Evolutionary conservation across 2,113 vertebrate genomes (phyloP).

Genomic region (Clarias batrachus): DNA sequence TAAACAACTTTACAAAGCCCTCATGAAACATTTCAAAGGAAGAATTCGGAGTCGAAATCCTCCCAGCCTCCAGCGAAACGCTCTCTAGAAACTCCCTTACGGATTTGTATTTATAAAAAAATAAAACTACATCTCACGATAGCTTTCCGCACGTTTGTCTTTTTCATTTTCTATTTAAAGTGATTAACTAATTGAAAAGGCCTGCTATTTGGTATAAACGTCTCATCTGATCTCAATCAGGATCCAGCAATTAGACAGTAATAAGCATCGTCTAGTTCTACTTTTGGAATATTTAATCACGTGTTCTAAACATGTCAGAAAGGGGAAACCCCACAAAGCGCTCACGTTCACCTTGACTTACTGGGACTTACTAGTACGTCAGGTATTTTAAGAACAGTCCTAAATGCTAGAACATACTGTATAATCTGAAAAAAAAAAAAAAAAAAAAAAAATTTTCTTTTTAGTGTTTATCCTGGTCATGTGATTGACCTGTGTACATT

Average conservation of each 20-base stretch:
- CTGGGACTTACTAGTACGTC: background rate
- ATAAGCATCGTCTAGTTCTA: background rate
- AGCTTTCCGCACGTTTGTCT: background rate
- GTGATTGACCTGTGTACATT: background rate
- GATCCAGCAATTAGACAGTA: background rate
- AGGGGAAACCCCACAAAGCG: background rate
- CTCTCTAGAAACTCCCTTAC: constrained; percentile 36
- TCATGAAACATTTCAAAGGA: constrained; percentile 63
- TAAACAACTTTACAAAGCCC: constrained; percentile 74
- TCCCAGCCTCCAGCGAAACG: constrained; percentile 6
- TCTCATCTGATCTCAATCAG: background rate
- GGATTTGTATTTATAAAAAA: constrained; percentile 67
- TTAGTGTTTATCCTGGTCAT: background rate
- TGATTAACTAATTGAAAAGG: background rate
- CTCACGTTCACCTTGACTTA: background rate
- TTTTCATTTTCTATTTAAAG: constrained; percentile 8
- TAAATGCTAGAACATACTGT: background rate
- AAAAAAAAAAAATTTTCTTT: background rate
- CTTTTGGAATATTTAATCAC: background rate
- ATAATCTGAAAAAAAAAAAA: background rate
- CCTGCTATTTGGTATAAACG: constrained; percentile 1
- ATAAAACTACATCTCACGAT: constrained; percentile 62
- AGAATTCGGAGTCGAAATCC: constrained; percentile 43
- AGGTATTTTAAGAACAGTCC: background rate
- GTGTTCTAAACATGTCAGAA: background rate